phyloP scores from a whole-genome alignment of 2,797 vertebrate species.

The Sebastes paucispinis region DNA sequence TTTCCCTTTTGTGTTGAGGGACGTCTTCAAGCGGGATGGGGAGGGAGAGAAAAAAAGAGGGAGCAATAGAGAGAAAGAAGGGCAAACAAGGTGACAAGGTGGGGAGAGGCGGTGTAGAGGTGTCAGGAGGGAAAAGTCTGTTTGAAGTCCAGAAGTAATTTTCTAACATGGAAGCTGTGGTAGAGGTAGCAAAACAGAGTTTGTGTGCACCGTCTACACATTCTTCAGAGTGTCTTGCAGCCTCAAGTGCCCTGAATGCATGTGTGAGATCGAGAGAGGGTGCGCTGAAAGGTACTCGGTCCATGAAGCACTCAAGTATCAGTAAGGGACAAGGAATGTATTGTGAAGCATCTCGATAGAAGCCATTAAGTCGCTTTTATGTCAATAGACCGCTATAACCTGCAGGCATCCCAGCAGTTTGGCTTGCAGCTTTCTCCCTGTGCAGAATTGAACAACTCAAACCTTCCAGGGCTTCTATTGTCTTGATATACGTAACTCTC shows the following conservation, averaged over 20 bases:
- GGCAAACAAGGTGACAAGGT: slow-evolving; percentile 56
- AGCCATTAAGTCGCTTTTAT: slow-evolving; percentile 68
- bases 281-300: slow-evolving; percentile 60
- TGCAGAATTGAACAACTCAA: slow-evolving; percentile 18
- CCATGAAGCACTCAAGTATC: slow-evolving; percentile 66
- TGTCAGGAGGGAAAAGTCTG: slow-evolving; percentile 40
- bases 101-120: slow-evolving; percentile 31
- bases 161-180: slow-evolving; percentile 50
- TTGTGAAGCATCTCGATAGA: slow-evolving; percentile 57
- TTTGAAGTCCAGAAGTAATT: slow-evolving; percentile 72
- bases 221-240: slow-evolving; percentile 25
- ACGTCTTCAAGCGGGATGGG: slow-evolving; percentile 18
- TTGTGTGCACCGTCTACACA: slow-evolving; percentile 35
- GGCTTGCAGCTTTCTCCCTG: slow-evolving; percentile 12
- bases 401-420: slow-evolving; percentile 43
- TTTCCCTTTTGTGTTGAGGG: slow-evolving; percentile 47
- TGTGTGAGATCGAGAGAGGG: slow-evolving; percentile 33
- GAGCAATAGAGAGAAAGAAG: slow-evolving; percentile 20
- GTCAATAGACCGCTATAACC: slow-evolving; percentile 49
- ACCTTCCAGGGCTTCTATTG: slow-evolving; percentile 7
- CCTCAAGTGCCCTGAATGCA: slow-evolving; percentile 39
- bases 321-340: slow-evolving; percentile 55
- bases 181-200: slow-evolving; percentile 40
- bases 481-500: slow-evolving; percentile 17
- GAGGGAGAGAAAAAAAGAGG: not conserved